These are phyloP conservation scores for Galendromus occidentalis DNA, from an alignment of 1,140 invertebrate species.

Conservation along the genomic window DNA sequence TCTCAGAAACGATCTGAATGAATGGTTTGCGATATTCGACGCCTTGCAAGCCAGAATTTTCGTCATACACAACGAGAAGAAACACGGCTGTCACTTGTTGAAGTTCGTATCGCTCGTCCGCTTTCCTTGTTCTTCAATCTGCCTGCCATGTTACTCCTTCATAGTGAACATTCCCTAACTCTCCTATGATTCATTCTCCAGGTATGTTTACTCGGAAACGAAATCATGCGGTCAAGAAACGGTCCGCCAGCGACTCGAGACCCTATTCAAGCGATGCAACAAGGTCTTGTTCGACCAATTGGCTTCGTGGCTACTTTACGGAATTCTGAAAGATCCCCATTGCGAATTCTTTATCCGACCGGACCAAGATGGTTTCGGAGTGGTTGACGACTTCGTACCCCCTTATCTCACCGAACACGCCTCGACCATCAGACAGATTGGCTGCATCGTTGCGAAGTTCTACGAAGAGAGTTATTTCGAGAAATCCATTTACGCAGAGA, in stretches of 20 bases:
- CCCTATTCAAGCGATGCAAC: neutral
- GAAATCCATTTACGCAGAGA: neutral
- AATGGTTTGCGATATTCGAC: neutral
- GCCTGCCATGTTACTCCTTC: neutral
- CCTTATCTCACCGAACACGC: neutral
- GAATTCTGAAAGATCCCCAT: neutral
- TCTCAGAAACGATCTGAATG: neutral
- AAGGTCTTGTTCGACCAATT: neutral
- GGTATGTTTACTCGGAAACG: neutral
- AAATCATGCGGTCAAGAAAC: constrained; percentile 1
- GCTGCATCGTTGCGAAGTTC: neutral
- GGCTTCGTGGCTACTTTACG: constrained; percentile 1
- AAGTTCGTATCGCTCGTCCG: neutral
- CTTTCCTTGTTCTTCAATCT: too few species aligned
- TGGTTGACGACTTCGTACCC: neutral
- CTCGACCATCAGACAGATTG: neutral
- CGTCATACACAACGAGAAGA: neutral
- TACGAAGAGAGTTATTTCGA: neutral
- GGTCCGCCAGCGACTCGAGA: neutral
- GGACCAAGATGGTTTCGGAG: neutral
- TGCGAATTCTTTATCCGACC: constrained; percentile 2
- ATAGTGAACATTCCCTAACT: neutral
- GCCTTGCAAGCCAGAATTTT: neutral
- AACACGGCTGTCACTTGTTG: neutral
- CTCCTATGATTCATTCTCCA: neutral